A percentile compares a stretch with the other conserved stretches of the same genome.
These are phyloP conservation scores for Orestias chungarensis DNA, from an alignment of 2,797 vertebrate species.

Conservation along the genomic window DNA sequence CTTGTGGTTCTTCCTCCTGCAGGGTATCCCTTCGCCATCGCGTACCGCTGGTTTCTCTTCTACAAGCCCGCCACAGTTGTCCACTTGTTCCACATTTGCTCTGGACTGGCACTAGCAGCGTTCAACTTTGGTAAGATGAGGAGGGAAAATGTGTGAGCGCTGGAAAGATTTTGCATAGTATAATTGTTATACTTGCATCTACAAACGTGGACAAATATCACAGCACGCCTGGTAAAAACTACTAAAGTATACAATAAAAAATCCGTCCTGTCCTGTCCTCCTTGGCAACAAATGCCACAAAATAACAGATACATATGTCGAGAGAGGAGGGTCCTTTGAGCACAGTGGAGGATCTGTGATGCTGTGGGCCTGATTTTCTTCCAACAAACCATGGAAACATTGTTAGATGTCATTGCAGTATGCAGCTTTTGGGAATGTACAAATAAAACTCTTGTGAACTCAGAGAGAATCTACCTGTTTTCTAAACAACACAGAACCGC, in stretches of 20 bases:
- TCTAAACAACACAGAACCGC: neutral
- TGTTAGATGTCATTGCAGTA: neutral
- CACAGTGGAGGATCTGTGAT: neutral
- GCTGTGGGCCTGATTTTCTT: neutral
- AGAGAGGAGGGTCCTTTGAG: too few species aligned
- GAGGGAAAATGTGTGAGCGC: neutral
- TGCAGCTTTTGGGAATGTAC: neutral
- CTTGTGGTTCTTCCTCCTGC: conserved; percentile 27
- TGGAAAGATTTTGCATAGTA: neutral
- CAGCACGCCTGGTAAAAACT: neutral
- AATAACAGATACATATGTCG: neutral
- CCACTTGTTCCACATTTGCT: conserved; percentile 89
- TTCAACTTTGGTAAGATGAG: conserved; percentile 94
- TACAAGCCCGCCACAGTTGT: conserved; percentile 87
- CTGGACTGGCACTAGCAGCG: conserved; percentile 91
- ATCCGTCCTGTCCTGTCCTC: neutral
- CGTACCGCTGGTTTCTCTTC: conserved; percentile 91
- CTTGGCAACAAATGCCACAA: neutral
- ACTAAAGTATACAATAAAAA: too few species aligned
- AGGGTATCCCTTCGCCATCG: conserved; percentile 95
- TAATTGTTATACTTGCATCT: neutral
- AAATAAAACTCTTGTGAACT: neutral
- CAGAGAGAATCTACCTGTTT: neutral
- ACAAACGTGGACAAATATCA: neutral
- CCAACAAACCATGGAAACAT: neutral